Evolutionary conservation across 2,113 vertebrate genomes (phyloP), one percentile per base, ranked within the genome.

Genomic region (Chloebia gouldiae): DNA sequence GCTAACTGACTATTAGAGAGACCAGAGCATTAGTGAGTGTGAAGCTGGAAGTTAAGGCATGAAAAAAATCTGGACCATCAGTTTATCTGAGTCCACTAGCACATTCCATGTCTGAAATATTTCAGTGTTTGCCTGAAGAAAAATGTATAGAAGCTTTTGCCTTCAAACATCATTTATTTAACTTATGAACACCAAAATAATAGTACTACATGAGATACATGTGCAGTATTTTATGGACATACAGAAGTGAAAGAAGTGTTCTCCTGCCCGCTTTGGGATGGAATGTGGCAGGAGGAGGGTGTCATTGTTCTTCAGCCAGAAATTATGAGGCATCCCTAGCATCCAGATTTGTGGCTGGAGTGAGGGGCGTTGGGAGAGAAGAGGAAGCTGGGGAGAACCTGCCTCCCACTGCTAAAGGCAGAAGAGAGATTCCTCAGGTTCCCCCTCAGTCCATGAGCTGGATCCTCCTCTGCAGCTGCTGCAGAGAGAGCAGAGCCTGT

Each of bases 131-230:
- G 27, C 42, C 28, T 56, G 17, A 50, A 49, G 33, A 61, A 90
- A 81, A 84, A 40, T 5, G 1, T 53, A 19, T 19, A 23, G 60
- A 54, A 21, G 30, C 7, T 63, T 85, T 35, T 77, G 42, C 11
- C 39, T 76, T 85, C 20, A 76, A 54, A 31, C 10, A 23, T 54
- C 0, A 53, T 70, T 69, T 81, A 45, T 78, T 88, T 60, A 51
- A 75, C 22, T 70, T 65, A n/a, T 13, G 13, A 70, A 39, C 24
- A 40, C 20, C 3, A 3, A 51, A 65, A 13, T 15, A 21, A 28
- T 66, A 37, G 4, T 61, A 3, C 3, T 13, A 0, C 5, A 3
- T 39, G 21, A 14, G 28, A 24, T 2, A 30, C 5, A 0, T 4
- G 3, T 69, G 63, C 27, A 22, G 0, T 40, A 31, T 76, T 82